phyloP scores from a whole-genome alignment of 1,140 invertebrate species.

The Drosophila sechellia region DNA sequence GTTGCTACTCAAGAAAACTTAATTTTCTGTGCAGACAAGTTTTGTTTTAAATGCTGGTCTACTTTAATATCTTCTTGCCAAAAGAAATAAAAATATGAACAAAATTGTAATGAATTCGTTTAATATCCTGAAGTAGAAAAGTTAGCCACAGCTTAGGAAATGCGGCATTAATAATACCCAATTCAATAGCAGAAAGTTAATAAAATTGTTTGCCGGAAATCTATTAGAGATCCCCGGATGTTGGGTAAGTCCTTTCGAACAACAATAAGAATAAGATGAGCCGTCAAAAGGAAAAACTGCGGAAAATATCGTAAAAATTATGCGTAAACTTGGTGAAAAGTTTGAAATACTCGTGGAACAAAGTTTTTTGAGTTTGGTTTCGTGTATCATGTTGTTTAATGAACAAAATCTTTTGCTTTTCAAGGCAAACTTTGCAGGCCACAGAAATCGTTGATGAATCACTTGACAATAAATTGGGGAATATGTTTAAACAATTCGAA shows the following conservation, averaged over 20 bases:
- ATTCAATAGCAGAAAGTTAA: slow-evolving; percentile 29
- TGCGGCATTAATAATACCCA: slow-evolving; percentile 35
- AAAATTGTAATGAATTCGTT: slow-evolving; percentile 18
- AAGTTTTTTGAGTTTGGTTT: slow-evolving; percentile 33
- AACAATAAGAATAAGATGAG: slow-evolving; percentile 27
- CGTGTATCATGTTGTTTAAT: slow-evolving; percentile 38
- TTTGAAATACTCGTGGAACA: slow-evolving; percentile 25
- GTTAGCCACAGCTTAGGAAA: slow-evolving; percentile 35
- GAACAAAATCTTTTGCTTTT: slow-evolving; percentile 23
- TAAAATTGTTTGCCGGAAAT: slow-evolving; percentile 39
- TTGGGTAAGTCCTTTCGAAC: slow-evolving; percentile 11
- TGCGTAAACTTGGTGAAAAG: slow-evolving; percentile 50
- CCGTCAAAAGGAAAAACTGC: slow-evolving; percentile 14
- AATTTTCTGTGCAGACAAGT: not conserved
- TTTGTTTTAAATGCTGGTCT: not conserved
- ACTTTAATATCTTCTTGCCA: not conserved
- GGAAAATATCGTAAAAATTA: slow-evolving; percentile 58
- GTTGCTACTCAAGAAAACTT: not conserved
- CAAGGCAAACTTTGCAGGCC: slow-evolving; percentile 4
- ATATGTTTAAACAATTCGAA: not conserved
- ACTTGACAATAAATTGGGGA: slow-evolving; percentile 8
- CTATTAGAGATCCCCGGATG: slow-evolving; percentile 31
- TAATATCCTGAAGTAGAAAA: not conserved
- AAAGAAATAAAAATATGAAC: slow-evolving; percentile 12
- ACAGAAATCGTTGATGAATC: slow-evolving; percentile 11